phyloP scores from a whole-genome alignment of 1,140 invertebrate genomes.

The Drosophila virilis region DNA sequence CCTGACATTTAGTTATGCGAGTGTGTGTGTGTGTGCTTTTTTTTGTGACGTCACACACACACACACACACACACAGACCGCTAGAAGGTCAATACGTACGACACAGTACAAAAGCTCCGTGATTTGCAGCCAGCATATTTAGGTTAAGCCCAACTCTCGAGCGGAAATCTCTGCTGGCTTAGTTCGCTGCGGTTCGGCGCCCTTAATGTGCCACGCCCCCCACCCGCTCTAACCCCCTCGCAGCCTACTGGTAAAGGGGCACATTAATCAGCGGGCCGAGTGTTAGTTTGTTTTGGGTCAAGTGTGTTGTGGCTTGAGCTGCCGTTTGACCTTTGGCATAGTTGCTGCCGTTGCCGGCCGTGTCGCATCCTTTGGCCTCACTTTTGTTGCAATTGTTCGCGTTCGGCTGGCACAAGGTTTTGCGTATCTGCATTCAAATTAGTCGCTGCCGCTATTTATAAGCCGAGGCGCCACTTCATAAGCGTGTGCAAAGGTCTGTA shows the following conservation, averaged over 20 bases:
- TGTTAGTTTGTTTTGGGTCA: conserved; percentile 29
- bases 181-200: not conserved
- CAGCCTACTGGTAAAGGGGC: conserved; percentile 17
- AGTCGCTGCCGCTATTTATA: conserved; percentile 42
- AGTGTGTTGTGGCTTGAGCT: conserved; percentile 25
- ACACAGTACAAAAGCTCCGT: conserved; percentile 9
- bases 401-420: conserved; percentile 28
- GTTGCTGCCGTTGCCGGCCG: conserved; percentile 2
- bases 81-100: conserved; percentile 39
- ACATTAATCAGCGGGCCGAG: conserved; percentile 40
- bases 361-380: conserved; percentile 33
- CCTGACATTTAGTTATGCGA: conserved; percentile 39
- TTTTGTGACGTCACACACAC: conserved; percentile 38
- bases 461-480: conserved; percentile 1
- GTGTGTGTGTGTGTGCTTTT: not conserved
- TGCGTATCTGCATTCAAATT: conserved; percentile 34
- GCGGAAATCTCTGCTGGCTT: conserved; percentile 14
- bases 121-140: conserved; percentile 30
- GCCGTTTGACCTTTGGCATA: conserved; percentile 32
- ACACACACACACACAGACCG: conserved; percentile 1
- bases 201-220: conserved; percentile 4
- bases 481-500: not conserved
- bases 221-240: not conserved
- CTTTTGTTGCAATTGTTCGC: conserved; percentile 43
- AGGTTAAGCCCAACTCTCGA: conserved; percentile 48